A percentile compares a stretch with the other conserved stretches of the same genome.
Evolutionary conservation across 2,797 vertebrate species (phyloP).

Genomic region (Cyclopterus lumpus): DNA sequence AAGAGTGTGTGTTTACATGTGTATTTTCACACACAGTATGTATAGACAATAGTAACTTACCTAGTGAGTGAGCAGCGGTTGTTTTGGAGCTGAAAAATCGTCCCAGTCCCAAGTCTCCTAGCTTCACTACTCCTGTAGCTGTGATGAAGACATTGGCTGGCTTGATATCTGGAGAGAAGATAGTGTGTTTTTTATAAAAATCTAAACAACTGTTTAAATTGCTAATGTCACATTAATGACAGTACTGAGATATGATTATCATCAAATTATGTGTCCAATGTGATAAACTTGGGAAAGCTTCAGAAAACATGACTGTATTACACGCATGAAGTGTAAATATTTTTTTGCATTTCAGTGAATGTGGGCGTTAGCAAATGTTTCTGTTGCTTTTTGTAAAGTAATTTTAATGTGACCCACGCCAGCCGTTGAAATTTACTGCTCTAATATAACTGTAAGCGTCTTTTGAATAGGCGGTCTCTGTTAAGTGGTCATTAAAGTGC

Average conservation of each 20-base stretch:
- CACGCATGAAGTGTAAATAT: constrained; percentile 7
- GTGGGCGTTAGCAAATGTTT: constrained; percentile 39
- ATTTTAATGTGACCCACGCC: constrained; percentile 54
- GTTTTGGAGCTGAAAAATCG: constrained; percentile 99
- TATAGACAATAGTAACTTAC: constrained; percentile 78
- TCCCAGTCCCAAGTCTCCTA: constrained; percentile 95
- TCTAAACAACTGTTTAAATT: not conserved
- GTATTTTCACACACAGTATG: not conserved
- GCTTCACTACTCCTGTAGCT: constrained; percentile 97
- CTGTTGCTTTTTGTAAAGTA: constrained; percentile 38
- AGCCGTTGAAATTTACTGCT: constrained; percentile 74
- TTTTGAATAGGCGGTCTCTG: constrained; percentile 63
- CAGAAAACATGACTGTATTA: constrained; percentile 19
- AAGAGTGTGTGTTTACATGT: constrained; percentile 18
- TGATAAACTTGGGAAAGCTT: not conserved
- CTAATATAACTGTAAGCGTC: constrained; percentile 63
- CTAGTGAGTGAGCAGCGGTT: constrained; percentile 96
- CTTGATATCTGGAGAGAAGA: constrained; percentile 90
- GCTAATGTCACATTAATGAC: not conserved
- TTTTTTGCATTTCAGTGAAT: constrained; percentile 32
- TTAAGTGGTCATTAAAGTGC: constrained; percentile 74
- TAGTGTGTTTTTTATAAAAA: not conserved
- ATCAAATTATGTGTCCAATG: not conserved
- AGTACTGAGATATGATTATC: not conserved
- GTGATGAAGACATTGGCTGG: constrained; percentile 99